These are phyloP conservation scores for Tyria jacobaeae DNA, from an alignment of 2,888 invertebrate genomes.

Conservation along the genomic window DNA sequence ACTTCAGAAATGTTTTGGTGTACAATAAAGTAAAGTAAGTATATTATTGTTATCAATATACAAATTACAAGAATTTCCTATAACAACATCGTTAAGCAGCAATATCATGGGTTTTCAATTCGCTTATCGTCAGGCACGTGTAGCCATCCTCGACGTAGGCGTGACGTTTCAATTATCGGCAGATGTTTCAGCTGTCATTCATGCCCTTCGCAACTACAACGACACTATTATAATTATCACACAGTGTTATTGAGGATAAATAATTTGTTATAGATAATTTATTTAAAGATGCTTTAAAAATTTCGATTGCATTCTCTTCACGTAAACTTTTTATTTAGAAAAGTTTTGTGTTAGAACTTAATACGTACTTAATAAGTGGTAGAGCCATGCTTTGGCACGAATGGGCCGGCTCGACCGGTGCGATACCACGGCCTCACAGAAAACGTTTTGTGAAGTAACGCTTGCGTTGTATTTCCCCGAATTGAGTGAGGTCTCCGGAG, in stretches of 20 bases:
- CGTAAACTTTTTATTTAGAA: too few species aligned
- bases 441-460: too few species aligned
- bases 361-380: too few species aligned
- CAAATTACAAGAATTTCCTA: conserved; percentile 2
- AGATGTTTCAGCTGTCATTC: conserved; percentile 49
- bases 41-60: too few species aligned
- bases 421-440: too few species aligned
- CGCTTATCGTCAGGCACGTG: conserved; percentile 30
- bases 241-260: not conserved
- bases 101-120: conserved; percentile 30
- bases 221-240: conserved; percentile 33
- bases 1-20: too few species aligned
- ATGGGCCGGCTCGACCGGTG: too few species aligned
- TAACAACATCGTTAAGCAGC: conserved; percentile 12
- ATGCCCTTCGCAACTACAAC: conserved; percentile 23
- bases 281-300: not conserved
- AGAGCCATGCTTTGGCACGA: too few species aligned
- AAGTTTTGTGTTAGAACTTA: too few species aligned
- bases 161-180: conserved; percentile 56
- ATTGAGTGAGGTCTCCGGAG: too few species aligned
- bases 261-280: not conserved
- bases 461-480: too few species aligned
- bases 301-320: not conserved
- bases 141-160: conserved; percentile 30
- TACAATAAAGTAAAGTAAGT: too few species aligned